Percentiles rank a stretch among this genome's conserved stretches.
Conservation (phyloP, 2,113 vertebrate genomes). For the Nanorana parkeri region DNA sequence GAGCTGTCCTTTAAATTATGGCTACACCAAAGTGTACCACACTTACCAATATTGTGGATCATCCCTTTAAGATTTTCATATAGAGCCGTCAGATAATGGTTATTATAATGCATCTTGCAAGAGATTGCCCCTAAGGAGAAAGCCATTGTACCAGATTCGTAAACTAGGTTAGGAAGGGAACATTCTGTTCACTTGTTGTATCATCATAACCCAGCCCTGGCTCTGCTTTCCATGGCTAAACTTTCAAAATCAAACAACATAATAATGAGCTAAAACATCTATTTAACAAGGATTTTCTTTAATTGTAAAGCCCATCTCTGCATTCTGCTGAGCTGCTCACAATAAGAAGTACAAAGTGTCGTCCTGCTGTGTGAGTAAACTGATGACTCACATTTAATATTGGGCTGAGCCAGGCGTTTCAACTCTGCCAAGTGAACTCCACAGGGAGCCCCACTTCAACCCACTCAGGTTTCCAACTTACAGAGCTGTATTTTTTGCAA, state of each 20-base stretch:
- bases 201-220: neutral
- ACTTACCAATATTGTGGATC: too few relatives aligned
- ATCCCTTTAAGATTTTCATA: neutral
- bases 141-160: neutral
- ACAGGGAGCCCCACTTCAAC: conserved; percentile 76
- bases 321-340: conserved; percentile 64
- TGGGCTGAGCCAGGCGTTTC: conserved; percentile 72
- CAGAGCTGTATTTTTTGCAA: conserved; percentile 70
- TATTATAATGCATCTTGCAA: too few relatives aligned
- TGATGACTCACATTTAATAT: conserved; percentile 84
- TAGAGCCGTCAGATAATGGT: too few relatives aligned
- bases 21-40: too few relatives aligned
- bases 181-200: conserved; percentile 5
- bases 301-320: conserved; percentile 64
- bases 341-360: conserved; percentile 72
- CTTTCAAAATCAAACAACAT: conserved; percentile 21
- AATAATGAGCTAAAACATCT: conserved; percentile 24
- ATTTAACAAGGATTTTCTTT: conserved; percentile 72
- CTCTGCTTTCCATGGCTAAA: neutral
- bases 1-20: too few relatives aligned
- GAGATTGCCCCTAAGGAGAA: neutral
- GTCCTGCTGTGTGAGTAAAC: conserved; percentile 79
- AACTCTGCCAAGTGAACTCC: conserved; percentile 76
- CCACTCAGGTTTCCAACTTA: conserved; percentile 82
- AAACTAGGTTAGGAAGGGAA: neutral